Base-by-base conservation (phyloP, 1,140 invertebrate genomes). In the Drosophila repletoides region DNA sequence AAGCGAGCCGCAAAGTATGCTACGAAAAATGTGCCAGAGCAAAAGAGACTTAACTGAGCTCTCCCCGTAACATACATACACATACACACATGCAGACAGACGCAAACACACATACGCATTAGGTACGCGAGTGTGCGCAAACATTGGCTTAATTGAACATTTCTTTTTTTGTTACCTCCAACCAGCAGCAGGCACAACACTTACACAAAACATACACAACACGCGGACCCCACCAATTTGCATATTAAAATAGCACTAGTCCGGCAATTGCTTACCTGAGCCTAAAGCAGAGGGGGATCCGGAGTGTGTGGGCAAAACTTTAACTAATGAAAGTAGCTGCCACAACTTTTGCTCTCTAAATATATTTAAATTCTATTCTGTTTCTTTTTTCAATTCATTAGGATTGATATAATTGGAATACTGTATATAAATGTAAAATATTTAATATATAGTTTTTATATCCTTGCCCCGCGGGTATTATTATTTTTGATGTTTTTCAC, bases 91-190 rank as follows among this genome's bases (percentile, higher is more conserved):
- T 43, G 40, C 41, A 36, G 43, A 22, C 12, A 49, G 15, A 60
- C 15, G 17, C 34, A 22, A 9, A 40, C 15, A 21, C 5, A 40
- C 15, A 48, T n/a, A 46, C 14, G 19, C 26, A 24, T 17, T 52
- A 41, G 14, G 14, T 58, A 52, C 56, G 70, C 71, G 79, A 77
- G 77, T 79, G 74, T 83, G 79, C 79, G 80, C 79, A 84, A 83
- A 84, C 75, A 83, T 83, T 83, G 80, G 74, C 74, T 83, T 84
- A 79, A 84, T 83, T 83, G 74, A 84, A 83, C 65, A 55, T 46
- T 71, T 74, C 61, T 70, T 59, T 52, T 40, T 43, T 33, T 21
- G 7, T 33, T 48, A 48, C 26, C 17, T 9, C 51, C 69, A 71
- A 45, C 60, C 52, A 36, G 26, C 31, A n/a, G 65, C 24, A 26